Evolutionary conservation across 2,113 vertebrate species (phyloP).

Genomic region (human): DNA sequence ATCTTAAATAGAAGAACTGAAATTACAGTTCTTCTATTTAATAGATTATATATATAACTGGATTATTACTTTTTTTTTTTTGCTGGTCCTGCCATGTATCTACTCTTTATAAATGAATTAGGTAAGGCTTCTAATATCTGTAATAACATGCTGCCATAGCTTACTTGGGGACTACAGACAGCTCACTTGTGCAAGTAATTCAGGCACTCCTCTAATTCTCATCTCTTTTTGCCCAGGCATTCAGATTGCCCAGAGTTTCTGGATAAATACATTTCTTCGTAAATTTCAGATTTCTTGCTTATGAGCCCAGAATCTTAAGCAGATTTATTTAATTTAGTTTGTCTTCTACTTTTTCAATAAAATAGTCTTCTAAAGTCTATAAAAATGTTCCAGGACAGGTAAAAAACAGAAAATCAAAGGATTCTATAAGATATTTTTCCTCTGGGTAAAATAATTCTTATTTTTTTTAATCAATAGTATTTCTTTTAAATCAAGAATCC

Average conservation of each 20-base stretch:
- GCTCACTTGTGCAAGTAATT: background rate
- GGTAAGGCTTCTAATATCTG: background rate
- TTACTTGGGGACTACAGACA: background rate
- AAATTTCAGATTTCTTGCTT: background rate
- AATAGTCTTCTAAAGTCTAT: background rate
- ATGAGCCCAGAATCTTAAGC: background rate
- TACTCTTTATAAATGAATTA: background rate
- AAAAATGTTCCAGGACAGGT: background rate
- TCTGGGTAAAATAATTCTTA: background rate
- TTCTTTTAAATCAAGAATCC: background rate
- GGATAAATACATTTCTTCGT: background rate
- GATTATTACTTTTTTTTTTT: background rate
- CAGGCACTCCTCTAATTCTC: background rate
- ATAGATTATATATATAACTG: background rate
- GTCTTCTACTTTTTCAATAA: background rate
- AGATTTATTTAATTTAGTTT: slow-evolving; percentile 8
- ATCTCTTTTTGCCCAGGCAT: background rate
- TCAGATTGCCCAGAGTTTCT: slow-evolving; percentile 4
- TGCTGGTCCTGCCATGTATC: background rate
- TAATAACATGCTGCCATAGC: background rate
- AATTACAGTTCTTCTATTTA: no score
- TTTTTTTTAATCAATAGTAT: background rate
- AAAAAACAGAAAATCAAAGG: background rate
- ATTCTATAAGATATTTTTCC: background rate
- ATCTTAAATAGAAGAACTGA: background rate